These are phyloP conservation scores for Parnassius apollo DNA, from an alignment of 2,888 invertebrate species.

Conservation along the genomic window DNA sequence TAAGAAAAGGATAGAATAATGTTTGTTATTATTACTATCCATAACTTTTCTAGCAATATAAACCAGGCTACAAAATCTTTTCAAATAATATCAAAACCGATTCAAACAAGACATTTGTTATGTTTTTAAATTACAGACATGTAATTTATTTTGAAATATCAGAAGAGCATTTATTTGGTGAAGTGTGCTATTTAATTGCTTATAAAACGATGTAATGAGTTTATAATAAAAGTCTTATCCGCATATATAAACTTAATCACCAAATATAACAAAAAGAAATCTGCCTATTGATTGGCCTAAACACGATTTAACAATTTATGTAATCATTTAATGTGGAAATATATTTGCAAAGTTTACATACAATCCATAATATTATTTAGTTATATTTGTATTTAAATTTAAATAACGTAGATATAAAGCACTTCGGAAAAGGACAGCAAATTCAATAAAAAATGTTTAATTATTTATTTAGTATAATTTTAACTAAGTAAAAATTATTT, in stretches of 20 bases:
- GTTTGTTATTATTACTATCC: no score
- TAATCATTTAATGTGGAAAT: slow-evolving; percentile 73
- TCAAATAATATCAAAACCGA: slow-evolving; percentile 58
- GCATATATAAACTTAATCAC: slow-evolving; percentile 36
- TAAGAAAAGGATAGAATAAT: no score
- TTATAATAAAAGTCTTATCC: slow-evolving; percentile 26
- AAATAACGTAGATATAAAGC: slow-evolving; percentile 82
- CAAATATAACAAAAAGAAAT: slow-evolving; percentile 43
- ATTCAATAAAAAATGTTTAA: slow-evolving; percentile 81
- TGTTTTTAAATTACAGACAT: slow-evolving; percentile 30
- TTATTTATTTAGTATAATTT: slow-evolving; percentile 77
- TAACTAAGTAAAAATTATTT: slow-evolving; percentile 81
- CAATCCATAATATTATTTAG: slow-evolving; percentile 73
- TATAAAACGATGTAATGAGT: slow-evolving; percentile 23
- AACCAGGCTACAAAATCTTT: slow-evolving; percentile 70
- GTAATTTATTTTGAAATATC: slow-evolving; percentile 20
- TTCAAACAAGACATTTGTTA: slow-evolving; percentile 40
- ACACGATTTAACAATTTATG: slow-evolving; percentile 73
- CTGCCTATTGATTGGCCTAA: slow-evolving; percentile 42
- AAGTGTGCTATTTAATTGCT: slow-evolving; percentile 24
- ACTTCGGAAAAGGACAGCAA: slow-evolving; percentile 83
- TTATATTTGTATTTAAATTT: slow-evolving; percentile 78
- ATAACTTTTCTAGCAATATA: slow-evolving; percentile 14
- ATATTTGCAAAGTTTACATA: slow-evolving; percentile 76
- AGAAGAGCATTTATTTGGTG: slow-evolving; percentile 23